Evolutionary conservation across 2,888 invertebrate species (phyloP), one percentile per base, ranked within the genome.

Genomic region (Danaus chrysippus): DNA sequence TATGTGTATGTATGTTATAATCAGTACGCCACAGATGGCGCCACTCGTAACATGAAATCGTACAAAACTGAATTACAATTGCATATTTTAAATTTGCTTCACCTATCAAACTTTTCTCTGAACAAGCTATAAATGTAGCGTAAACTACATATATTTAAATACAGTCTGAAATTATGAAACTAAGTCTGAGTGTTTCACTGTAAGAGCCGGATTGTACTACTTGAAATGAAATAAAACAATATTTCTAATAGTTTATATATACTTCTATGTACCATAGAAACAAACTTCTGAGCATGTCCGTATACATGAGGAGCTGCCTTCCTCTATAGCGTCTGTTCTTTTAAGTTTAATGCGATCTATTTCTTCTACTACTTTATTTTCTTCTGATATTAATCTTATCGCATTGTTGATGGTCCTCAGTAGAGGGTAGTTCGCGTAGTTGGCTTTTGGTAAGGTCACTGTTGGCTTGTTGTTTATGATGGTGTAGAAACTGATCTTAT

Each of bases 361-460:
- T 71, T 91, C 92, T 17, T 86, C 83, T 9, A 82, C 61, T 54
- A 93, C 92, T 60, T 84, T 83, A 71, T 88, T 88, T 70, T 92
- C 92, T 73, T 91, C 89, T 68, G 91, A 76, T 0, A 93, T 86
- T 9, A 93, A 77, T 0, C 86, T 82, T 1, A 95, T 87, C 0
- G 93, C 94, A 62, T 93, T 92, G 75, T 96, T 95, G 59, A 97
- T 94, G 0, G 94, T 92, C 57, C 94, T 92, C 86, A 97, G 92
- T 0, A 97, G 83, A 0, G 94, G 94, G 81, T 94, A 96, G 76
- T 94, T 94, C 0, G 78, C 71, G 64, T 76, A 81, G n/a, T 82
- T 75, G 0, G 75, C 73, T 6, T 78, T 61, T 42, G 42, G 42
- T 49, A 49, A 17, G 0, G 49, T 17, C 49, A 49, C 49, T 49